Base-by-base conservation (phyloP, 2,888 invertebrate species). In the Sialis lutaria region DNA sequence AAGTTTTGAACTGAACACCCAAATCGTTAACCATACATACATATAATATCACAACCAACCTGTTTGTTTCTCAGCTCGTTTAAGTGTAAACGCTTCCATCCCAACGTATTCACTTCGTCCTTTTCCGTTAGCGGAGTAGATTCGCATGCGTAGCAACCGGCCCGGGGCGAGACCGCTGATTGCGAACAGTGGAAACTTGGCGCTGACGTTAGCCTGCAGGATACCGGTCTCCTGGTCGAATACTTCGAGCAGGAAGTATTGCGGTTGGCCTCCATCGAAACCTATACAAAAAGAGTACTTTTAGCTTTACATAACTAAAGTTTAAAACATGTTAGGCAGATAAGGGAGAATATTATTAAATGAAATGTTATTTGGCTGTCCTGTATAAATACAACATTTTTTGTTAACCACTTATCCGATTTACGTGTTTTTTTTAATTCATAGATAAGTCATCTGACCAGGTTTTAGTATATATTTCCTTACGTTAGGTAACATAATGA, bases 121-220 rank as follows among this genome's bases (percentile, higher is more conserved):
- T 57, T 86, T 82, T 6, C 80, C 75, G 63, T 92, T 92, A 49
- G 78, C 77, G 1, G 90, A 82, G 63, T 85, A 90, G 51, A 91
- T 75, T 46, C 80, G 69, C 62, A 91, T 78, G 56, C 79, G 79
- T 53, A 91, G 73, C 10, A 79, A 73, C 56, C 81, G 81, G 6
- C 85, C 89, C 0, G 90, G 76, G 47, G 84, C 82, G 46, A 92
- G 70, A 5, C 79, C 82, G 53, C 77, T 76, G 1, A 89, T 80
- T 48, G 79, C 79, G 68, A 91, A 84, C 33, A 77, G 69, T 1
- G 89, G 82, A 55, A 75, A 74, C 52, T 74, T 74, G 35, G 82
- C 77, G 4, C 82, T 78, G 6, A 77, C 72, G 60, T 85, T 85
- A 7, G 77, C 75, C 54, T 79, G 69, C 13, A 80, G 64, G n/a